Evolutionary conservation across 2,113 vertebrate genomes (phyloP).

Genomic region (Cettia cetti): DNA sequence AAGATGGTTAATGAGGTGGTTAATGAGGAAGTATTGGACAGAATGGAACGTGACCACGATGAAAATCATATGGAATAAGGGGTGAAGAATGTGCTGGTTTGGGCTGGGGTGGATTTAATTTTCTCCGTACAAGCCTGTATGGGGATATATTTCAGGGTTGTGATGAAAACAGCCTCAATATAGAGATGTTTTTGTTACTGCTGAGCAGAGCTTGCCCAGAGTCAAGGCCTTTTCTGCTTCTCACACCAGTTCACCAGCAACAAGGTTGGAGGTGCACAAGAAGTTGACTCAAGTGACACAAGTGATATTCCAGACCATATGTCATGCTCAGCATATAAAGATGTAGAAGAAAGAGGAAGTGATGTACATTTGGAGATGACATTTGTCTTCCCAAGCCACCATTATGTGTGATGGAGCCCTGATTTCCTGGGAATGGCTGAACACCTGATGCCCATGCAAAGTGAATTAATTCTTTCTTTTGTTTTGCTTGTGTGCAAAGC

Average conservation of each 20-base stretch:
- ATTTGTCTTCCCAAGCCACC: neutral
- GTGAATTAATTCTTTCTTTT: neutral
- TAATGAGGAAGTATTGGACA: neutral
- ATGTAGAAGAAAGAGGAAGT: neutral
- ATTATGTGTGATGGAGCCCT: fast-evolving
- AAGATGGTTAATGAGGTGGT: neutral
- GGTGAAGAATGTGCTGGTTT: neutral
- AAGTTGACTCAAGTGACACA: neutral
- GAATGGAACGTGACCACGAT: neutral
- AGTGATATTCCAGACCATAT: neutral
- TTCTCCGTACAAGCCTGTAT: neutral
- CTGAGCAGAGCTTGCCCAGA: neutral
- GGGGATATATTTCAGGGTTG: neutral
- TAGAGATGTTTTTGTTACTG: neutral
- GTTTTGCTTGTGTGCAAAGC: fast-evolving
- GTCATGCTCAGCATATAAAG: neutral
- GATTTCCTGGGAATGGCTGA: neutral
- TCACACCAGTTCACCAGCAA: fast-evolving
- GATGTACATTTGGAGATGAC: fast-evolving
- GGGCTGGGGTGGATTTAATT: neutral
- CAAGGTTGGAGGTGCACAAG: neutral
- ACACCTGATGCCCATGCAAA: neutral
- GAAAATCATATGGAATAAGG: neutral
- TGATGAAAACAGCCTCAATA: neutral
- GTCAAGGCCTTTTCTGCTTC: neutral